Conservation (phyloP, 2,888 invertebrate species). For the Platypus cylindrus region DNA sequence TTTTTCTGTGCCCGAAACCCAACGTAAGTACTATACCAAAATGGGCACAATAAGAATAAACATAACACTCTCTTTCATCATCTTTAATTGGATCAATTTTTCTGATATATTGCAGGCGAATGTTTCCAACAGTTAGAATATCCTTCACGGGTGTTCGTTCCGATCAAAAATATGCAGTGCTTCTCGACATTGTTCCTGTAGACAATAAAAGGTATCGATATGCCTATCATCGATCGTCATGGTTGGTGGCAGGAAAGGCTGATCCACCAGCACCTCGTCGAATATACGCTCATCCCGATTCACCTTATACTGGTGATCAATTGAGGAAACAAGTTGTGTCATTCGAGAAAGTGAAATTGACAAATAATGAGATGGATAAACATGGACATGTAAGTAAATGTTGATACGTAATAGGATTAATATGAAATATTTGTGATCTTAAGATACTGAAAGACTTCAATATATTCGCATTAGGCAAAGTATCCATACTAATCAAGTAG, state of each 20-base stretch:
- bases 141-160: constrained; percentile 77
- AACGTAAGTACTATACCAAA: no score
- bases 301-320: constrained; percentile 90
- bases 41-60: no score
- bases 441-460: no score
- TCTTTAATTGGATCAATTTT: no score
- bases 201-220: constrained; percentile 94
- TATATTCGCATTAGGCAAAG: no score
- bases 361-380: constrained; percentile 96
- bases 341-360: constrained; percentile 96
- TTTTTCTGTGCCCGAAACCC: no score
- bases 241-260: constrained; percentile 96
- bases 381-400: constrained; percentile 72
- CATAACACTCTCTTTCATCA: no score
- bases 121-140: constrained; percentile 95
- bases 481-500: background rate
- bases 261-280: constrained; percentile 91
- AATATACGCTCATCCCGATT: constrained; percentile 93
- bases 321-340: constrained; percentile 92
- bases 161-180: constrained; percentile 79
- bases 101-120: constrained; percentile 78
- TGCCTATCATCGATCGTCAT: constrained; percentile 95
- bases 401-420: no score
- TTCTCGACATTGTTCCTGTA: constrained; percentile 93
- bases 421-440: no score